Conservation (phyloP, 2,797 vertebrate species). For the Eospalax fontanierii region DNA sequence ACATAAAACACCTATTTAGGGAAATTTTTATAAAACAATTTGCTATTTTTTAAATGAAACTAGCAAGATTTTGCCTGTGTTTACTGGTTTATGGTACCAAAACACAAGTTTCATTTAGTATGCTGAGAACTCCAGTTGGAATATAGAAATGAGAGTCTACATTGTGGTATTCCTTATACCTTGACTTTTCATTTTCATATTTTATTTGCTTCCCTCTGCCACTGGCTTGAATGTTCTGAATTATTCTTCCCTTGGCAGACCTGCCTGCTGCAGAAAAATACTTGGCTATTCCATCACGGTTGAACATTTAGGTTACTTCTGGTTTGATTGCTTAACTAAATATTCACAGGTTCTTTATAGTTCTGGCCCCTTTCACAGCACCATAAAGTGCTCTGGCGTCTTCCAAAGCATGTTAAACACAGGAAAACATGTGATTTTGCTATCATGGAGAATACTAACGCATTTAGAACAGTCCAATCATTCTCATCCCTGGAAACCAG, state of each 20-base stretch:
- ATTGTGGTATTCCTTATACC: not conserved
- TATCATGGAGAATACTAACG: not conserved
- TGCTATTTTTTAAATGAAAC: slow-evolving; percentile 18
- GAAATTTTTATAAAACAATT: slow-evolving; percentile 31
- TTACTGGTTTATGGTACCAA: not conserved
- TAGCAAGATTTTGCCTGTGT: not conserved
- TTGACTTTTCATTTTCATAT: not conserved
- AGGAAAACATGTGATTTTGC: not conserved
- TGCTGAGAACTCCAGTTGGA: not conserved
- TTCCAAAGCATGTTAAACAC: not conserved
- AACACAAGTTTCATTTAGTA: not conserved
- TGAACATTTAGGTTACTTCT: not conserved
- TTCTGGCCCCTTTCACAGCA: not conserved
- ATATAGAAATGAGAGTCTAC: not conserved
- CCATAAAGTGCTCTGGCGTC: not conserved
- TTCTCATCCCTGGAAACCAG: not conserved
- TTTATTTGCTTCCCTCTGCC: not conserved
- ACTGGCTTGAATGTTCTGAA: not conserved
- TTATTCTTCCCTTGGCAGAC: not conserved
- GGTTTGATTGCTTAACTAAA: not conserved
- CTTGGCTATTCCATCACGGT: not conserved
- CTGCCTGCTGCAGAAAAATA: not conserved
- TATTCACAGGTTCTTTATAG: not conserved
- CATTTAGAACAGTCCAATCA: not conserved
- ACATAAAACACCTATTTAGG: not conserved